Percentiles rank a stretch among this genome's conserved stretches.
Evolutionary conservation across 2,888 invertebrate species (phyloP).

Genomic region (Cordylochernes scorpioides): DNA sequence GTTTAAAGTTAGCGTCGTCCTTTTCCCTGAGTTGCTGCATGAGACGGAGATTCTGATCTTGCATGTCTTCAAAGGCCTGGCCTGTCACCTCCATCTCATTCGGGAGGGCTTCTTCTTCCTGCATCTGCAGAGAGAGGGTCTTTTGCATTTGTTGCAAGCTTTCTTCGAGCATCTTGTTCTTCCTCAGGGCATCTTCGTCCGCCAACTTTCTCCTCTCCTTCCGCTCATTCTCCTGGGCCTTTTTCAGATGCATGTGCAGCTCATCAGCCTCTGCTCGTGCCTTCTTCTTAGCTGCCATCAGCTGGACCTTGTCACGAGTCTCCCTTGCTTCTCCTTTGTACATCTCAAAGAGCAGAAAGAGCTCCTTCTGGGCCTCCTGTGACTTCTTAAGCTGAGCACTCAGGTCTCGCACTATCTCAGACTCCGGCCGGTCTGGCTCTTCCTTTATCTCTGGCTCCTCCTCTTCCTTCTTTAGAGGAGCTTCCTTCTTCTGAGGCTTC

Average conservation of each 20-base stretch:
- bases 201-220: conserved; percentile 67
- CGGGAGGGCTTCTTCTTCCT: conserved; percentile 51
- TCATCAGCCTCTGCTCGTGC: conserved; percentile 69
- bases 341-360: conserved; percentile 79
- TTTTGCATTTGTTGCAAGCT: conserved; percentile 72
- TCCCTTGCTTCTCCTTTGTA: conserved; percentile 93
- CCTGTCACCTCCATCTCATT: conserved; percentile 99
- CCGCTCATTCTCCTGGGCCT: conserved; percentile 51
- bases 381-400: conserved; percentile 79
- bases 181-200: conserved; percentile 75
- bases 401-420: conserved; percentile 55
- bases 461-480: too few relatives aligned
- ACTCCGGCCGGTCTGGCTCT: conserved; percentile 23
- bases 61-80: conserved; percentile 97
- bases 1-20: conserved; percentile 90
- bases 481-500: too few relatives aligned
- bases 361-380: conserved; percentile 69
- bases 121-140: conserved; percentile 38
- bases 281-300: conserved; percentile 77
- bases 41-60: conserved; percentile 82
- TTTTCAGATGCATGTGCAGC: conserved; percentile 27
- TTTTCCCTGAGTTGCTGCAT: conserved; percentile 86
- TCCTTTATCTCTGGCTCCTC: conserved; percentile 1
- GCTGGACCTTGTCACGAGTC: conserved; percentile 66
- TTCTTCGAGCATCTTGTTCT: conserved; percentile 79